Evolutionary conservation across 2,113 vertebrate species (phyloP).

Genomic region (Channa maculata): DNA sequence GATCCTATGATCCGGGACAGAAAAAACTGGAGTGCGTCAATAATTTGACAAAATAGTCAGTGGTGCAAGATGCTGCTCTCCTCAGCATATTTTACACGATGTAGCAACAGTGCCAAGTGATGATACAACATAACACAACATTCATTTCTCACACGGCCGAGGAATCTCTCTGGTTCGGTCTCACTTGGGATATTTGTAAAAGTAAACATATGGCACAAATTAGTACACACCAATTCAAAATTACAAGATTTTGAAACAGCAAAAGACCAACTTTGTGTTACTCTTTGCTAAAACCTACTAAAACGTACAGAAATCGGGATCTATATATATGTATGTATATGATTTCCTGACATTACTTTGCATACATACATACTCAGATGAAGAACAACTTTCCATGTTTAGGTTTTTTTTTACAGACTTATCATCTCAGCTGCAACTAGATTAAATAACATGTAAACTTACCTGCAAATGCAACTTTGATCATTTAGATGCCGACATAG

Average conservation of each 20-base stretch:
- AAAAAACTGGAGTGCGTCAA: constrained; percentile 9
- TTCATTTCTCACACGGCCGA: constrained; percentile 18
- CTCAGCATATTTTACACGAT: background rate
- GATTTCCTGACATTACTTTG: too few species aligned
- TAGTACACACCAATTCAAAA: constrained; percentile 5
- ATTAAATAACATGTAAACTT: background rate
- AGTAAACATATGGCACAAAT: constrained; percentile 18
- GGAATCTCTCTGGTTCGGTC: background rate
- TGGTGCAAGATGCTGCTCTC: constrained; percentile 2
- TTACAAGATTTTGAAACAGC: background rate
- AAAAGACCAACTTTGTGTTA: background rate
- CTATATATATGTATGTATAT: too few species aligned
- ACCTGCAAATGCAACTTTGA: background rate
- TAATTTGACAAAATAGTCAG: constrained; percentile 31
- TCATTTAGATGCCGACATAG: background rate
- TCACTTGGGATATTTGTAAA: background rate
- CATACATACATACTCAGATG: too few species aligned
- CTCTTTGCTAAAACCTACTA: background rate
- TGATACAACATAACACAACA: constrained; percentile 2
- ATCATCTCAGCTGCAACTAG: background rate
- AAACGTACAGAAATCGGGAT: background rate
- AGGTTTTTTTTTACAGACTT: too few species aligned
- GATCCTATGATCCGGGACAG: constrained; percentile 12
- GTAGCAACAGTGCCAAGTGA: constrained; percentile 12
- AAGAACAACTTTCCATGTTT: too few species aligned